Base-by-base conservation (phyloP, 2,113 vertebrate species). In the Chaenocephalus aceratus region DNA sequence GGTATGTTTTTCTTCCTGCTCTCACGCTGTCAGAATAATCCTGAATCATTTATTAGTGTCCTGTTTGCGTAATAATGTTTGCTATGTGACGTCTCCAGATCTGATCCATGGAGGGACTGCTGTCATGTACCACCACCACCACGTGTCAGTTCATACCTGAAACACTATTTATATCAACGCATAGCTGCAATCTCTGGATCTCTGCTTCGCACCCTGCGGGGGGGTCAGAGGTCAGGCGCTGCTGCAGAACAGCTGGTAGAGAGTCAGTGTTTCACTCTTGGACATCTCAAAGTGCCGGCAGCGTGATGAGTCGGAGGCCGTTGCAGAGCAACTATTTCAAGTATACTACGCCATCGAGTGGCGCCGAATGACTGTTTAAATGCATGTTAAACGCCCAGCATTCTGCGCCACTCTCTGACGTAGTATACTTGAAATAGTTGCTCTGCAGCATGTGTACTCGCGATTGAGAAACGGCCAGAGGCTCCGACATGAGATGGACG, bases 181-280 rank as follows among this genome's bases (percentile, higher is more conserved):
- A 16, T 59, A 15, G 54, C 79, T 70, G 36, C 30, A 36, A 6
- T 72, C 64, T 62, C 68, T 30, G 54, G 48, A 66, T n/a, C 45
- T 21, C 41, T 61, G 9, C 49, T 48, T 18, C 49, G 30, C 71
- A 34, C 7, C 63, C 65, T 63, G 30, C 1, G 1, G 56, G 49
- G 65, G 49, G 59, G 65, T 61, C 84, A 82, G 2, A 83, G 83
- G 76, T 81, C 70, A 52, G 8, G 12, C 61, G 49, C 46, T 13
- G 72, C 49, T 65, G 60, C 65, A 44, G 18, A 74, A 77, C 77
- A 72, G 62, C 51, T 57, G 68, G 59, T 21, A 14, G 36, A 36
- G 75, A 56, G 44, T 75, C 67, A 15, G 34, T 26, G 52, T 57
- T 2, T 0, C 0, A 46, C 70, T 65, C 2, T 2, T 57, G 72